phyloP scores from a whole-genome alignment of 2,888 invertebrate species.

The Limnephilus rhombicus region DNA sequence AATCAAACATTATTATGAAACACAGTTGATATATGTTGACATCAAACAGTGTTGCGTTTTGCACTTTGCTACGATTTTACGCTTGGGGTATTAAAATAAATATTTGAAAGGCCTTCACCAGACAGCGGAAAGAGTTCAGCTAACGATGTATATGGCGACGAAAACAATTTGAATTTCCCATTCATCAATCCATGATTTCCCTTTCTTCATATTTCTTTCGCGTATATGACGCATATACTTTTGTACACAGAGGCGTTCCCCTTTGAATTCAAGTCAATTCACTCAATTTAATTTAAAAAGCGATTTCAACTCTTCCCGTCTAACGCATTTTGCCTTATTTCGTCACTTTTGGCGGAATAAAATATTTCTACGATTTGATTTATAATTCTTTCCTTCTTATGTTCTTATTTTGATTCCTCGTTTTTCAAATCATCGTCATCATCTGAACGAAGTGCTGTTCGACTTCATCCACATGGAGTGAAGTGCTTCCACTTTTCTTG shows the following conservation, averaged over 20 bases:
- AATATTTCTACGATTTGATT: not conserved
- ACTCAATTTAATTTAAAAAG: not conserved
- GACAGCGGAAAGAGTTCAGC: not conserved
- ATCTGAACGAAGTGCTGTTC: not conserved
- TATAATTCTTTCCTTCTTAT: not conserved
- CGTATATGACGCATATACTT: not conserved
- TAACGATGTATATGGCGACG: not conserved
- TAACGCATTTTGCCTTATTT: not conserved
- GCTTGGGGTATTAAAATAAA: not conserved
- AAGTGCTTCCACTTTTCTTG: not conserved
- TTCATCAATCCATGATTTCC: not conserved
- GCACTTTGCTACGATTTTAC: not conserved
- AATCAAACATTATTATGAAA: too few relatives aligned
- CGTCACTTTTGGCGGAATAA: not conserved
- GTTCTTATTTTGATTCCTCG: not conserved
- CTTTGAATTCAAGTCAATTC: not conserved
- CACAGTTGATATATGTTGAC: not conserved
- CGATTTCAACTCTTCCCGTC: not conserved
- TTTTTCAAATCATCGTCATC: not conserved
- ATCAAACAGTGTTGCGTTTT: not conserved
- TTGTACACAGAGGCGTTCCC: not conserved
- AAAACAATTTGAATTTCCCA: not conserved
- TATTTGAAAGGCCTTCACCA: not conserved
- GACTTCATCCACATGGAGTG: too few relatives aligned
- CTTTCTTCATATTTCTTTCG: not conserved